Evolutionary conservation across 2,113 vertebrate genomes (phyloP).

Genomic region (Acinonyx jubatus): DNA sequence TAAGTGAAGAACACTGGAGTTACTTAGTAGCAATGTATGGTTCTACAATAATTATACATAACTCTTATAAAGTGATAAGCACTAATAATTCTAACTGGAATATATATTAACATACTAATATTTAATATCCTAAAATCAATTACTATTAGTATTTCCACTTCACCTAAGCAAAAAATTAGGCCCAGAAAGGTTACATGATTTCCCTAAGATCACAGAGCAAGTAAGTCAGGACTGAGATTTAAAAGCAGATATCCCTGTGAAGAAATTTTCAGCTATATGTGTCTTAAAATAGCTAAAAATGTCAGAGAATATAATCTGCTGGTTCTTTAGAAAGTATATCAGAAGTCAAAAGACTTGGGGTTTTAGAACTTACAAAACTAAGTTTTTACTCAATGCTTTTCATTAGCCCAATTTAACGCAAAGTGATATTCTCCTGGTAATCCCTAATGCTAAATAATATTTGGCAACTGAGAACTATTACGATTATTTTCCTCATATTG

Average conservation of each 20-base stretch:
- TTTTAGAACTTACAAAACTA: not conserved
- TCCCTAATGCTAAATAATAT: not conserved
- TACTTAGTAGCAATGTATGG: not conserved
- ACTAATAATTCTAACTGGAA: not conserved
- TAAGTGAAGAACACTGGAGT: not conserved
- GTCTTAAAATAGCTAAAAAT: conserved; percentile 4
- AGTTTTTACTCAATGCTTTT: not conserved
- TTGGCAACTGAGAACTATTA: not conserved
- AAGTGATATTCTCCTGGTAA: not conserved
- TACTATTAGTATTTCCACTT: not conserved
- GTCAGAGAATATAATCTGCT: not conserved
- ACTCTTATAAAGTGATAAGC: not conserved
- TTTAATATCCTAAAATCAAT: not conserved
- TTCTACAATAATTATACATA: not conserved
- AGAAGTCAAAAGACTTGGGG: not conserved
- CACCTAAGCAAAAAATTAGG: not conserved
- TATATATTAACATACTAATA: not conserved
- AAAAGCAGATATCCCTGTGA: not conserved
- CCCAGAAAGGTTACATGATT: not conserved
- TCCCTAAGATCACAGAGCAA: not conserved
- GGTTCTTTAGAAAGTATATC: not conserved
- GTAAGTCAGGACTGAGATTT: conserved; percentile 12
- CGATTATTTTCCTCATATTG: not conserved
- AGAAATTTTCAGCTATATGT: not conserved
- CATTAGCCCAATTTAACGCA: not conserved